Evolutionary conservation across 2,888 invertebrate genomes (phyloP).

Genomic region (Ganaspis brasiliensis): DNA sequence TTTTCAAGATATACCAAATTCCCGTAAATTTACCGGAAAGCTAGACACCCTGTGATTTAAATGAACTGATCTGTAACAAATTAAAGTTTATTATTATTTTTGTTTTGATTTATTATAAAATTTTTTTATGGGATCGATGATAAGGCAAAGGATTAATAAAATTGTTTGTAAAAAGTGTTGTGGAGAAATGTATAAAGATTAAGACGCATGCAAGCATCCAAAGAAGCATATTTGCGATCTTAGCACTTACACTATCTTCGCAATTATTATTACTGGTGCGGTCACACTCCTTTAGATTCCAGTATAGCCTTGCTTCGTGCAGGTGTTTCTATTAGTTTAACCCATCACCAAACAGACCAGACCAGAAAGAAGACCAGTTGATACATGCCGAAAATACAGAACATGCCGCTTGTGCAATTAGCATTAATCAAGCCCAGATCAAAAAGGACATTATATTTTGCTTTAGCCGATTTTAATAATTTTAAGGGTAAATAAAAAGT

Average conservation of each 20-base stretch:
- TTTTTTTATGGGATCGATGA: not conserved
- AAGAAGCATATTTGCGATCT: conserved; percentile 50
- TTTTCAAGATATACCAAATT: no score
- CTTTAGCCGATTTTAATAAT: not conserved
- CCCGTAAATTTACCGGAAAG: no score
- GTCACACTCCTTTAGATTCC: conserved; percentile 81
- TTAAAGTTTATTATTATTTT: not conserved
- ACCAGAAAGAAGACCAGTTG: conserved; percentile 75
- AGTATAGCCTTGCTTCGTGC: conserved; percentile 84
- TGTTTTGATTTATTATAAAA: not conserved
- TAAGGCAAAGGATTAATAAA: not conserved
- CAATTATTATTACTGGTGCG: conserved; percentile 76
- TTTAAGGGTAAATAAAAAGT: no score
- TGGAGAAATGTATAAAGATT: not conserved
- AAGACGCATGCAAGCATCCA: conserved; percentile 31
- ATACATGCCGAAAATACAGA: conserved; percentile 80
- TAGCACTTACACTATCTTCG: conserved; percentile 76
- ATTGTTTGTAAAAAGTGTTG: not conserved
- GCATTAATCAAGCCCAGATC: conserved; percentile 77
- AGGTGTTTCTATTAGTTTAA: conserved; percentile 83
- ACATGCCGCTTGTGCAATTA: conserved; percentile 79
- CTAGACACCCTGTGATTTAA: no score
- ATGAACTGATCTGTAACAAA: no score
- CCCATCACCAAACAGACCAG: conserved; percentile 75
- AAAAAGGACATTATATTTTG: conserved; percentile 54